Evolutionary conservation across 2,113 vertebrate genomes (phyloP), one percentile per base, ranked within the genome.

Genomic region (Piprites chloris): DNA sequence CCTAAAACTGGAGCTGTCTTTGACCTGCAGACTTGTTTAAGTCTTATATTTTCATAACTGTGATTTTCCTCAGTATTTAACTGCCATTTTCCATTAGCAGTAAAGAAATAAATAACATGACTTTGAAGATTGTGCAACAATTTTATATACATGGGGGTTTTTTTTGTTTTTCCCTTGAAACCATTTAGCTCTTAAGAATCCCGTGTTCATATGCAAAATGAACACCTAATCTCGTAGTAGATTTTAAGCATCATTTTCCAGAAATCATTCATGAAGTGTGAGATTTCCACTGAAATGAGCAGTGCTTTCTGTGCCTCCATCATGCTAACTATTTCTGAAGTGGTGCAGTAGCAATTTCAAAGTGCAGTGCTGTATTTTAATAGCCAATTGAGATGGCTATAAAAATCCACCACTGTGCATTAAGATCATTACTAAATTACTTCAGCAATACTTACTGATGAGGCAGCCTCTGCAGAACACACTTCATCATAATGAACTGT

Each of bases 381-480:
- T 94, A 88, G 90, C 78, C 94, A 87, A 69, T 94, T 94, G 87
- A 96, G 82, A 74, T 80, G 52, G 72, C 85, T 91, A 91, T 96
- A 96, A 97, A 96, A 94, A 95, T 75, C 58, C 87, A 92, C 44
- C 78, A 71, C 72, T 88, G 56, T 41, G 7, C 67, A 49, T 93
- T 96, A 94, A 96, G 75, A 93, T 96, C 92, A 92, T 97, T 96
- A 93, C 92, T 44, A 92, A 94, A 94, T 95, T 97, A 90, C 92
- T 92, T 94, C 95, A 94, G 96, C 85, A 86, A 68, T 93, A 90
- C 85, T 95, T 94, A 95, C 90, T 95, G 95, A 96, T 93, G 87
- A 96, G 90, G 79, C 92, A 90, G 72, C 87, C 94, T 83, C 93
- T 75, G 61, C 39, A 63, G 85, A 95, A 75, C 66, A 47, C 26